phyloP scores from a whole-genome alignment of 1,140 invertebrate species.

The Drosophila repletoides region DNA sequence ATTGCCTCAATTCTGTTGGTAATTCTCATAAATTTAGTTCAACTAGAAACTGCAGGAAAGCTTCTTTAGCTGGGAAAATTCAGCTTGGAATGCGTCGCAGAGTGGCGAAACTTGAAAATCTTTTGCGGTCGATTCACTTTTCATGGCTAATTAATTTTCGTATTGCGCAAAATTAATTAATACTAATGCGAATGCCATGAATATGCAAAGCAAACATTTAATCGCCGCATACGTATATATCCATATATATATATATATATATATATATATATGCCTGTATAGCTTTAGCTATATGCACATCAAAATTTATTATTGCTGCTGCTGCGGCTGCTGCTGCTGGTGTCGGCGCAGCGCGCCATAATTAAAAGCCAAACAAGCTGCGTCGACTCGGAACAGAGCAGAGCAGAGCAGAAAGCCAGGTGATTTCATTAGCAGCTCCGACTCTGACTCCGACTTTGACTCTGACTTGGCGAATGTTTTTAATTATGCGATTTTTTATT shows the following conservation, averaged over 20 bases:
- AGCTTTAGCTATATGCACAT: conserved; percentile 37
- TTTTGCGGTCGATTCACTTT: conserved; percentile 79
- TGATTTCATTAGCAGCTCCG: conserved; percentile 73
- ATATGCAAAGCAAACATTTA: conserved; percentile 66
- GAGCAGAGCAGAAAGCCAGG: conserved; percentile 39
- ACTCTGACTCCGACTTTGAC: conserved; percentile 18
- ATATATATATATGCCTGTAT: conserved; percentile 19
- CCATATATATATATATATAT: conserved; percentile 6
- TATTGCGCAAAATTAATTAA: conserved; percentile 80
- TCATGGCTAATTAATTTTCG: conserved; percentile 81
- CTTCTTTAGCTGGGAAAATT: conserved; percentile 42
- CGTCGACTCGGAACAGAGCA: conserved; percentile 21
- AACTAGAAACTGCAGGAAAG: no score
- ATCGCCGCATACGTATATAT: conserved; percentile 16
- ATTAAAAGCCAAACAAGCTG: conserved; percentile 78
- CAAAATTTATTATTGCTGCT: conserved; percentile 74
- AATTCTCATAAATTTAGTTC: no score
- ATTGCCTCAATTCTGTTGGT: no score
- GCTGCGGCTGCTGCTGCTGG: conserved; percentile 63
- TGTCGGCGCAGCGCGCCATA: conserved; percentile 70
- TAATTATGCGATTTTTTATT: conserved; percentile 64
- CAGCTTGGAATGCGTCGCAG: conserved; percentile 29
- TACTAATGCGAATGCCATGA: conserved; percentile 72
- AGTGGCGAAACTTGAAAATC: conserved; percentile 55
- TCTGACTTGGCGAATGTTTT: conserved; percentile 55